phyloP scores from a whole-genome alignment of 2,797 vertebrate species.

The Cryptoblepharus egeriae region DNA sequence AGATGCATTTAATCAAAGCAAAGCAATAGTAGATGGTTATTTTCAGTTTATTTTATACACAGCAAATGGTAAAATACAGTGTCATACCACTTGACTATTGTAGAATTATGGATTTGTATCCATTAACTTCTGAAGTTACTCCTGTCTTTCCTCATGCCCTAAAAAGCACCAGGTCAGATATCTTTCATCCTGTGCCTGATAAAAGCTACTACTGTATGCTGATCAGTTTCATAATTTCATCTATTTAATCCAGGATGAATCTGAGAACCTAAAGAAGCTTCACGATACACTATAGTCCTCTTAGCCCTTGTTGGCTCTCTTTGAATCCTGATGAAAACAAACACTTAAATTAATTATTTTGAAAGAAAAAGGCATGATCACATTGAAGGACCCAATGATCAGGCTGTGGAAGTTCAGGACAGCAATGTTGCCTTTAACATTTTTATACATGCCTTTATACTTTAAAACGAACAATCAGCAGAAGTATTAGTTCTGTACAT shows the following conservation, averaged over 20 bases:
- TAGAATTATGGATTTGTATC: background rate
- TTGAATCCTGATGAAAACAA: background rate
- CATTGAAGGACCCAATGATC: slow-evolving; percentile 27
- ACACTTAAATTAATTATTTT: slow-evolving; percentile 12
- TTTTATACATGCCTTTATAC: slow-evolving; percentile 44
- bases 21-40: background rate
- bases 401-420: slow-evolving; percentile 50
- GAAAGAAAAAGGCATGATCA: slow-evolving; percentile 1
- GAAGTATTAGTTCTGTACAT: slow-evolving; percentile 66
- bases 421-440: slow-evolving; percentile 23
- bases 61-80: background rate
- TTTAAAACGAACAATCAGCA: slow-evolving; percentile 59
- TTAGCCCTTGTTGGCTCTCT: accelerated
- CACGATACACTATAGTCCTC: accelerated
- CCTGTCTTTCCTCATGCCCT: background rate
- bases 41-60: background rate
- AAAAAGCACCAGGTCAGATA: background rate
- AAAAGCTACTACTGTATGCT: slow-evolving; percentile 17
- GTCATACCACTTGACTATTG: background rate
- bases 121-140: slow-evolving; percentile 2
- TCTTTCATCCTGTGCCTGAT: accelerated
- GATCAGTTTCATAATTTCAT: background rate
- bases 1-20: background rate
- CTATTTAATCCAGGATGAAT: background rate
- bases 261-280: background rate